Percentiles rank a stretch among this genome's conserved stretches.
Conservation (phyloP, 1,140 invertebrate species). For the Gryllus bimaculatus region DNA sequence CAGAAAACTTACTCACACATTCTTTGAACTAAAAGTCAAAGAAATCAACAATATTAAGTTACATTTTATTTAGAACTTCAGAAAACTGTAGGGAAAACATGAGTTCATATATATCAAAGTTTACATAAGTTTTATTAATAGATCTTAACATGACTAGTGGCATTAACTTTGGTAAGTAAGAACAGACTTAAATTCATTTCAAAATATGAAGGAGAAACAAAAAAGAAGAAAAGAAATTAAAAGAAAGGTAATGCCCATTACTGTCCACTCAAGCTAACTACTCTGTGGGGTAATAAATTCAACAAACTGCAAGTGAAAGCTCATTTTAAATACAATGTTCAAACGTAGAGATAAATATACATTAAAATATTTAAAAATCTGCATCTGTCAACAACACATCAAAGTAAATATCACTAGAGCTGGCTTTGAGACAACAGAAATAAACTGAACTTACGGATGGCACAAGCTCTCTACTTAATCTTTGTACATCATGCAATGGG, state of each 20-base stretch:
- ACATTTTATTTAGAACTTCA: conserved; percentile 2
- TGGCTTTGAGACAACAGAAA: too few species aligned
- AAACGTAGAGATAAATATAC: too few species aligned
- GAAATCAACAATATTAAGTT: background rate
- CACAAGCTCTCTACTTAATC: too few species aligned
- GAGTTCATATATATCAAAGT: conserved; percentile 5
- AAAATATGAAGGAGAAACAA: background rate
- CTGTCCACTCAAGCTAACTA: background rate
- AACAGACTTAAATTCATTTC: background rate
- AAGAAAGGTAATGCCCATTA: background rate
- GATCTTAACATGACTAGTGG: background rate
- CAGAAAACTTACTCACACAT: background rate
- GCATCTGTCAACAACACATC: too few species aligned
- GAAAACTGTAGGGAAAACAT: conserved; percentile 4
- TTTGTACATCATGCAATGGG: background rate
- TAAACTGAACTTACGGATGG: too few species aligned
- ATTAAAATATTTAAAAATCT: too few species aligned
- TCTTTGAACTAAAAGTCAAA: background rate
- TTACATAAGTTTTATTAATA: background rate
- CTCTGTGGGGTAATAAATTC: too few species aligned
- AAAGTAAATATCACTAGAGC: too few species aligned
- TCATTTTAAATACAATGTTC: too few species aligned
- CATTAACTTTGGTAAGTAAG: background rate
- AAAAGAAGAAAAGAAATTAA: background rate
- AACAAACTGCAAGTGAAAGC: too few species aligned